Conservation (phyloP, 1,140 invertebrate species). For the Gryllus bimaculatus region DNA sequence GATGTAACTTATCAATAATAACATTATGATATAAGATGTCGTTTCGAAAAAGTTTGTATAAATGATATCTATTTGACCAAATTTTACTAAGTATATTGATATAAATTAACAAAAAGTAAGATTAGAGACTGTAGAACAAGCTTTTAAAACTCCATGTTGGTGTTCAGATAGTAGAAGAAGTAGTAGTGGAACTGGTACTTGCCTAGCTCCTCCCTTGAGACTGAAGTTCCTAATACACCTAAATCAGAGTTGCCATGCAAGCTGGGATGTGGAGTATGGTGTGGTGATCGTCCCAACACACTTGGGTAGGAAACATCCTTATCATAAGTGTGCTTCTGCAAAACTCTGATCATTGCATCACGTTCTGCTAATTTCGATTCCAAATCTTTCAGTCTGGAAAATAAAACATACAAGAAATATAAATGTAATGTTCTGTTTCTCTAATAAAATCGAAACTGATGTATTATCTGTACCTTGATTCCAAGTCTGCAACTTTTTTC, state of each 20-base stretch:
- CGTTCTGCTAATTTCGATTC: slow-evolving; percentile 80
- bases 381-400: slow-evolving; percentile 67
- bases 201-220: slow-evolving; percentile 40
- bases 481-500: slow-evolving; percentile 72
- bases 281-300: slow-evolving; percentile 38
- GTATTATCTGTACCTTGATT: slow-evolving; percentile 49
- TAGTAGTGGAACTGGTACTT: slow-evolving; percentile 20
- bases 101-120: too few species aligned
- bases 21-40: too few species aligned
- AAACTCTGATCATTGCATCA: slow-evolving; percentile 81
- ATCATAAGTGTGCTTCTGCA: slow-evolving; percentile 69
- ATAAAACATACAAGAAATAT: slow-evolving; percentile 13
- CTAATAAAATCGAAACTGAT: background rate
- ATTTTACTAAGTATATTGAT: too few species aligned
- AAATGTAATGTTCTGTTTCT: background rate
- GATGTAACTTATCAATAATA: too few species aligned
- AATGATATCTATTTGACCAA: too few species aligned
- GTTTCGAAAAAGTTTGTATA: too few species aligned
- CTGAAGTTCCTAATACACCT: slow-evolving; percentile 32
- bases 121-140: too few species aligned
- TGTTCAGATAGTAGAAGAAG: too few species aligned
- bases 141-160: too few species aligned
- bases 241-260: slow-evolving; percentile 35
- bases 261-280: slow-evolving; percentile 43
- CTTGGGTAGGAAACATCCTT: slow-evolving; percentile 46